These are phyloP conservation scores for Nebria salina DNA, from an alignment of 2,888 invertebrate species.

Conservation along the genomic window DNA sequence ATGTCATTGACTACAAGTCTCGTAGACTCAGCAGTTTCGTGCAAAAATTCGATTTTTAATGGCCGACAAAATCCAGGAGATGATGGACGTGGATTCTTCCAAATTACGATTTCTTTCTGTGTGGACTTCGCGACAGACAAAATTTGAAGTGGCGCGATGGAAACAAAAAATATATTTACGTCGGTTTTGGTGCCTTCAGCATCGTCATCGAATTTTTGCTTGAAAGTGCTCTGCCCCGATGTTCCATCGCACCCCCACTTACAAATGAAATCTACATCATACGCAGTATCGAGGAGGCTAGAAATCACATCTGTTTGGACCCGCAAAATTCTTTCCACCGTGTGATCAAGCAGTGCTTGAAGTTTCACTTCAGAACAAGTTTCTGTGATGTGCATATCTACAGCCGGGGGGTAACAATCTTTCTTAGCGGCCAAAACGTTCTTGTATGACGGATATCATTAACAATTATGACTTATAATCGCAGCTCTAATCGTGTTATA, in stretches of 20 bases:
- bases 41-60: constrained; percentile 52
- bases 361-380: constrained; percentile 49
- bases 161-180: constrained; percentile 50
- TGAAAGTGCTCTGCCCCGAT: constrained; percentile 47
- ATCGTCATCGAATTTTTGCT: constrained; percentile 46
- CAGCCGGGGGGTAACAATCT: constrained; percentile 49
- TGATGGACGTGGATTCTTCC: constrained; percentile 54
- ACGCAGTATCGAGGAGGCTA: constrained; percentile 26
- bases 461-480: constrained; percentile 21
- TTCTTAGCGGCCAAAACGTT: constrained; percentile 48
- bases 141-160: constrained; percentile 48
- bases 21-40: constrained; percentile 51
- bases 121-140: constrained; percentile 25
- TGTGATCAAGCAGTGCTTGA: constrained; percentile 50
- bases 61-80: constrained; percentile 53
- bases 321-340: constrained; percentile 47
- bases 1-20: constrained; percentile 47
- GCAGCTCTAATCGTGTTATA: constrained; percentile 21
- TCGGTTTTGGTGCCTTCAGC: constrained; percentile 38
- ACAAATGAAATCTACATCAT: constrained; percentile 48
- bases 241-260: constrained; percentile 52
- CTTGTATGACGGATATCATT: constrained; percentile 48
- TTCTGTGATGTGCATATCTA: constrained; percentile 48
- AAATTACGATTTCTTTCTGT: constrained; percentile 47
- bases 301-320: constrained; percentile 43